Evolutionary conservation across 2,113 vertebrate genomes (phyloP), one percentile per base, ranked within the genome.

Genomic region (Otis tarda): DNA sequence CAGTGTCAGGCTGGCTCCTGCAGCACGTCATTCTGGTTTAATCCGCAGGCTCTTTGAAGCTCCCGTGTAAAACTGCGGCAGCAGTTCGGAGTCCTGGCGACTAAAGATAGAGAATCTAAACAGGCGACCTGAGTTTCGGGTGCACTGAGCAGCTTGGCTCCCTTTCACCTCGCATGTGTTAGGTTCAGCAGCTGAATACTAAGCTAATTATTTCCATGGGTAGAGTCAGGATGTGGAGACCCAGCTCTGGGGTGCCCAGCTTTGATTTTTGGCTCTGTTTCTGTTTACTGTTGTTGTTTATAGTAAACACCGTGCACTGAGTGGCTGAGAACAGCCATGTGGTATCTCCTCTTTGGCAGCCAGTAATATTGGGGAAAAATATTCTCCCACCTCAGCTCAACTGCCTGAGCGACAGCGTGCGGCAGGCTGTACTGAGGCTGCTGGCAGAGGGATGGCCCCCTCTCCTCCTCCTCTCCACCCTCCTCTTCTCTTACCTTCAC

Each of bases 251-350:
- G 67, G 64, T 73, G 20, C 15, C 19, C 56, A 19, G 76, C 68
- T 83, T 71, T 35, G 68, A 28, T 75, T 95, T 92, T 94, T 75
- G 88, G 79, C 83, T 59, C 88, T 56, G 35, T 75, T 89, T 68
- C 52, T 96, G 90, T 96, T 96, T 95, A 89, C 92, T 94, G 92
- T 94, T 95, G 91, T 83, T 97, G 95, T 96, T 97, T 83, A 84
- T 65, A 89, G 69, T 43, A 83, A 84, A 78, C 69, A 56, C 52
- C 3, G 65, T 64, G 92, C 83, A 87, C 30, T 90, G 94, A 97
- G 73, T 96, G 94, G 96, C 94, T 97, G 86, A 18, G 65, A 83
- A 52, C 69, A 95, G 90, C 93, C 93, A 95, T 96, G 96, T 92
- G 95, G 90, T 92, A 67, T 45, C 83, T 94, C 57, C 86, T 81